Evolutionary conservation across 2,113 vertebrate genomes (phyloP).

Genomic region (Ceuthmochares aereus): DNA sequence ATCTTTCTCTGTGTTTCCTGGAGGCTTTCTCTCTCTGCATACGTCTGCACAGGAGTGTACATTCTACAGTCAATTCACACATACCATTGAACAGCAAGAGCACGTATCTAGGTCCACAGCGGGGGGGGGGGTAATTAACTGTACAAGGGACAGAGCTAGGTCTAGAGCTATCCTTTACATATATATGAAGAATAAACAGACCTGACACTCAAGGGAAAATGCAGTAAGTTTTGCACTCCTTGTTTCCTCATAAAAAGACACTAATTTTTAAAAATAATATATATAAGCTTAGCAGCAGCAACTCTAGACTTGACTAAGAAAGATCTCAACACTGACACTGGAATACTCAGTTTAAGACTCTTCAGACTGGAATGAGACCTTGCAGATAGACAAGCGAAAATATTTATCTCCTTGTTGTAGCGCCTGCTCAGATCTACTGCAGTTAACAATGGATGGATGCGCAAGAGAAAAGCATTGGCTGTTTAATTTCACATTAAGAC

Average conservation of each 20-base stretch:
- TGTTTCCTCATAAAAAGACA: not conserved
- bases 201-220: not conserved
- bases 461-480: not conserved
- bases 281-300: not conserved
- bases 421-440: not conserved
- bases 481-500: not conserved
- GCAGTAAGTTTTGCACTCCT: not conserved
- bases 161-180: not conserved
- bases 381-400: conserved; percentile 19
- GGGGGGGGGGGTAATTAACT: conserved; percentile 70
- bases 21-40: conserved; percentile 2
- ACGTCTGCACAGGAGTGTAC: not conserved
- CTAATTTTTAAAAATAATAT: not conserved
- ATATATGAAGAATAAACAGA: not conserved
- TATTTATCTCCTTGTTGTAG: not conserved
- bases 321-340: not conserved
- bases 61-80: conserved; percentile 56
- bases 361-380: not conserved
- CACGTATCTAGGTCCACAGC: conserved; percentile 42
- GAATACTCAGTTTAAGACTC: not conserved
- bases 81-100: conserved; percentile 59
- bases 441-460: not conserved
- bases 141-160: conserved; percentile 31
- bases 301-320: not conserved
- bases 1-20: conserved; percentile 38